phyloP scores from a whole-genome alignment of 92 coral and sea anemone species.

The Muricea muricata region DNA sequence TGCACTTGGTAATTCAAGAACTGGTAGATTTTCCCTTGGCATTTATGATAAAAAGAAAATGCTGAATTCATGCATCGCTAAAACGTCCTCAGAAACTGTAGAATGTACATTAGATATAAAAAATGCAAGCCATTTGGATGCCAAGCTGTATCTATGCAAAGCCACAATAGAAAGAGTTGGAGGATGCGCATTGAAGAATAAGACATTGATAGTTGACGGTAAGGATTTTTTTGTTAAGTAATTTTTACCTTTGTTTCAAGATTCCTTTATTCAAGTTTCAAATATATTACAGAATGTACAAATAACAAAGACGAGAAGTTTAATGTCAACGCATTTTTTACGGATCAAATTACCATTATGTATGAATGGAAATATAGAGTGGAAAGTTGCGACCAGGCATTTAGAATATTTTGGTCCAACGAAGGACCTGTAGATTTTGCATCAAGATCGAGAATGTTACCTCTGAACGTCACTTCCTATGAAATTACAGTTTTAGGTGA shows the following conservation, averaged over 20 bases:
- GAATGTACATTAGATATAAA: neutral
- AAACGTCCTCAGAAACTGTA: neutral
- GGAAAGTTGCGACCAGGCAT: slow-evolving; percentile 3
- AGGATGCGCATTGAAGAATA: neutral
- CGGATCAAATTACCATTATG: neutral
- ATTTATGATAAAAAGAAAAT: neutral
- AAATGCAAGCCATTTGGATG: neutral
- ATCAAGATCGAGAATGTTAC: neutral
- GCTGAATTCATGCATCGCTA: neutral
- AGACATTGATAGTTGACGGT: slow-evolving; percentile 9
- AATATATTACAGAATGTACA: neutral
- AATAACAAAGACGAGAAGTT: neutral
- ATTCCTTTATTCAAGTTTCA: neutral
- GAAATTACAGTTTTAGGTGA: slow-evolving; percentile 3
- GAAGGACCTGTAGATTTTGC: slow-evolving; percentile 1
- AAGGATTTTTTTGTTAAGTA: neutral
- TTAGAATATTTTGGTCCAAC: slow-evolving; percentile 10
- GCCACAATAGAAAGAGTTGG: neutral
- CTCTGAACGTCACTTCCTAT: neutral
- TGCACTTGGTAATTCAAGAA: neutral
- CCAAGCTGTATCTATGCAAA: neutral
- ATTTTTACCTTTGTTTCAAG: neutral
- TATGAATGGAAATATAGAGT: neutral
- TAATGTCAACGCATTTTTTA: neutral
- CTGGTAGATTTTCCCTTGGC: neutral